Percentiles rank a stretch among this genome's conserved stretches.
These are phyloP conservation scores for Carduelis carduelis DNA, from an alignment of 2,797 vertebrate genomes.

Conservation along the genomic window DNA sequence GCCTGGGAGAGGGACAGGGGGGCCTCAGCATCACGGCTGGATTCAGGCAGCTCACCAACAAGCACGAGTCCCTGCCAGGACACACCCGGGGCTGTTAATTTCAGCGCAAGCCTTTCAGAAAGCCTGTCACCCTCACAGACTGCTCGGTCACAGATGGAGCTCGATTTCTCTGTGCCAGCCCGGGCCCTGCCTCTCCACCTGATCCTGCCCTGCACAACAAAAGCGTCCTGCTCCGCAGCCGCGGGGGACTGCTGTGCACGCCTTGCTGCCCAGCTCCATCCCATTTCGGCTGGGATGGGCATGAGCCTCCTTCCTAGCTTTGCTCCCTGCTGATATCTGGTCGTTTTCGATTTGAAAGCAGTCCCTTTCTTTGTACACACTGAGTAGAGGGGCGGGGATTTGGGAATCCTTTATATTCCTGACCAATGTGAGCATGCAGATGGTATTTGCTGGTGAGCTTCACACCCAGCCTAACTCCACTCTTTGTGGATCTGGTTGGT, in stretches of 20 bases:
- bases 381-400: not conserved
- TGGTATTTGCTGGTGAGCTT: not conserved
- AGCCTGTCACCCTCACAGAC: not conserved
- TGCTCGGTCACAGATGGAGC: not conserved
- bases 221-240: not conserved
- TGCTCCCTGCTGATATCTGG: not conserved
- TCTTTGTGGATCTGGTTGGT: not conserved
- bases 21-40: not conserved
- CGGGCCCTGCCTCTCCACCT: constrained; percentile 22
- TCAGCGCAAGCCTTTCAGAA: not conserved
- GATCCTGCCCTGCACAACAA: constrained; percentile 16
- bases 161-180: not conserved
- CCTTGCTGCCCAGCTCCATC: not conserved
- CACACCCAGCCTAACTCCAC: not conserved
- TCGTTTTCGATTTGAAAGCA: not conserved
- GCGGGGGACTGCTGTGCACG: not conserved
- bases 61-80: not conserved
- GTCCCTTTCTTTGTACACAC: not conserved
- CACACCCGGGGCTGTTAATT: not conserved
- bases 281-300: not conserved
- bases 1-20: not conserved
- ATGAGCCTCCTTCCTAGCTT: not conserved
- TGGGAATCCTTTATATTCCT: not conserved
- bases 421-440: not conserved
- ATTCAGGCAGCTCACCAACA: not conserved